Percentiles rank a stretch among this genome's conserved stretches.
Evolutionary conservation across 2,797 vertebrate genomes (phyloP).

Genomic region (Gymnocypris eckloni): DNA sequence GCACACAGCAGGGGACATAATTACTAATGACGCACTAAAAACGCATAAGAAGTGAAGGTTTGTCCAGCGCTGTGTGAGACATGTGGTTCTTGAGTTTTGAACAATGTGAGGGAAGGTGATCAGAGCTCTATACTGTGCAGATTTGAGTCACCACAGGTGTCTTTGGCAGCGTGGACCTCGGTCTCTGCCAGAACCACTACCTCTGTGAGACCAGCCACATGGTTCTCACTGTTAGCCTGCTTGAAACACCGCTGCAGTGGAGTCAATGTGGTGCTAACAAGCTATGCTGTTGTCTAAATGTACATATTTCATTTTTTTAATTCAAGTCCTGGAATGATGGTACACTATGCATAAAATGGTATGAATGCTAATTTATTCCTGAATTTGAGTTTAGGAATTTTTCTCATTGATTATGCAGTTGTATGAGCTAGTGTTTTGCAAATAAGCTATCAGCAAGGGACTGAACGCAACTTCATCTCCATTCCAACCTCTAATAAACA

Average conservation of each 20-base stretch:
- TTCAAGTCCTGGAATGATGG: not conserved
- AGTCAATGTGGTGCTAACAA: slow-evolving; percentile 50
- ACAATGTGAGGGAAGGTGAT: slow-evolving; percentile 45
- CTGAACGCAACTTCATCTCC: slow-evolving; percentile 39
- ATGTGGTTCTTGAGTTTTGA: slow-evolving; percentile 39
- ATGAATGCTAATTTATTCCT: slow-evolving; percentile 37
- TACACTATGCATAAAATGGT: not conserved
- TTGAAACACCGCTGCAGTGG: slow-evolving; percentile 30
- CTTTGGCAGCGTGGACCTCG: slow-evolving; percentile 46
- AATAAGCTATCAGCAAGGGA: slow-evolving; percentile 52
- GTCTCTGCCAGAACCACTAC: slow-evolving; percentile 48
- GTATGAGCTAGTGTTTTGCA: slow-evolving; percentile 48
- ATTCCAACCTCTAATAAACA: slow-evolving; percentile 52
- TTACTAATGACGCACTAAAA: slow-evolving; percentile 56
- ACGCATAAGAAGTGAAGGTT: slow-evolving; percentile 25
- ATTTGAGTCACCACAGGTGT: slow-evolving; percentile 43
- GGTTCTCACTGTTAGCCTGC: slow-evolving; percentile 13
- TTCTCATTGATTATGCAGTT: slow-evolving; percentile 54
- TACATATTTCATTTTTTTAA: not conserved
- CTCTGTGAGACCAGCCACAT: slow-evolving; percentile 32
- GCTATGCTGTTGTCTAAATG: slow-evolving; percentile 22
- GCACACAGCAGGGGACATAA: slow-evolving; percentile 53
- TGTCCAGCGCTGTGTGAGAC: slow-evolving; percentile 41
- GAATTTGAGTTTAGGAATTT: not conserved
- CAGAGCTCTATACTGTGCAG: slow-evolving; percentile 16